Evolutionary conservation across 2,888 invertebrate species (phyloP).

Genomic region (Portevinia maculata): DNA sequence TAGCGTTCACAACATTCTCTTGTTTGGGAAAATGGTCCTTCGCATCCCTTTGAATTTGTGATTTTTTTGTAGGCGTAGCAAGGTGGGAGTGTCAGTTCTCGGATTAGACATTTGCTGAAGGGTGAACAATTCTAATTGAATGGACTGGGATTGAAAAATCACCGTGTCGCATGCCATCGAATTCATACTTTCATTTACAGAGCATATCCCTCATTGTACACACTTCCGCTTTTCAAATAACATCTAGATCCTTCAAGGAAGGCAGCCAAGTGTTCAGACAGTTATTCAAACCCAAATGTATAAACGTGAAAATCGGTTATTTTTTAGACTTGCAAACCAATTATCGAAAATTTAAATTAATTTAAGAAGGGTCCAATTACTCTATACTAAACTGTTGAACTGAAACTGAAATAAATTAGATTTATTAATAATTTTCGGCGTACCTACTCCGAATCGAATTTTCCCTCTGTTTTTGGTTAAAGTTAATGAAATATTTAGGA

Average conservation of each 20-base stretch:
- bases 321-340: constrained; percentile 44
- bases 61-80: constrained; percentile 64
- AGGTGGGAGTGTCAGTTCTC: constrained; percentile 70
- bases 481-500: neutral
- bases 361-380: constrained; percentile 46
- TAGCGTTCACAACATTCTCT: constrained; percentile 68
- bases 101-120: constrained; percentile 71
- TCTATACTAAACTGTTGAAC: neutral
- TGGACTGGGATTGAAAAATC: constrained; percentile 73
- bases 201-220: constrained; percentile 61
- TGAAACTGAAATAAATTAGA: constrained; percentile 37
- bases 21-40: constrained; percentile 59
- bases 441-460: too few relatives aligned
- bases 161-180: constrained; percentile 72
- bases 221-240: constrained; percentile 65
- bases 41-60: constrained; percentile 62
- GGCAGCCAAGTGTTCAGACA: constrained; percentile 28
- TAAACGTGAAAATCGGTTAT: neutral
- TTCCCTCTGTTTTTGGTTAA: neutral
- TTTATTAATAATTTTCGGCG: constrained; percentile 34
- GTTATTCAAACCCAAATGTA: neutral
- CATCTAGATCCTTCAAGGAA: constrained; percentile 39
- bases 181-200: constrained; percentile 19
- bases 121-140: constrained; percentile 73
- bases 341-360: constrained; percentile 47